Conservation (phyloP, 2,113 vertebrate species). For the Trinectes maculatus region DNA sequence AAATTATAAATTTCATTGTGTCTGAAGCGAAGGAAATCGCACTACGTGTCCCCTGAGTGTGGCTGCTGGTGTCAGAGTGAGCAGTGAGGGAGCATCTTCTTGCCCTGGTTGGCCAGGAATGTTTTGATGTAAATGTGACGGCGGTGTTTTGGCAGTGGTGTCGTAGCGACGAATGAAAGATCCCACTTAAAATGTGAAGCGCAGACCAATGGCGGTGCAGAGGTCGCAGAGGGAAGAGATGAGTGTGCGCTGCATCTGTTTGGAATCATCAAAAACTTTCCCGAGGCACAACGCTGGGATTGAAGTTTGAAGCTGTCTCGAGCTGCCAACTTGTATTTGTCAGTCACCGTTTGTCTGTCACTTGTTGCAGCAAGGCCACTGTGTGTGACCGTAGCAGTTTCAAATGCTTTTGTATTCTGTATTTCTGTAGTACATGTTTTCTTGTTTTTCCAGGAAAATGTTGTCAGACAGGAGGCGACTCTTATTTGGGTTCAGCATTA, state of each 20-base stretch:
- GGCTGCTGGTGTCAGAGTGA: conserved; percentile 30
- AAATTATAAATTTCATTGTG: conserved; percentile 56
- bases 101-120: conserved; percentile 9
- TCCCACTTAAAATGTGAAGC: conserved; percentile 3
- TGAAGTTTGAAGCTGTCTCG: not conserved
- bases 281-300: not conserved
- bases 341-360: not conserved
- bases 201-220: not conserved
- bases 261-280: not conserved
- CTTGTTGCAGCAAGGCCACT: too few species aligned
- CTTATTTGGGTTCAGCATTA: too few species aligned
- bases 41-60: conserved; percentile 17
- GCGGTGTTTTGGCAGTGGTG: not conserved
- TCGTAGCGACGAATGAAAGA: conserved; percentile 19
- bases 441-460: too few species aligned
- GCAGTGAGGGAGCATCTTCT: conserved; percentile 9
- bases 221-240: not conserved
- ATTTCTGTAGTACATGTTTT: too few species aligned
- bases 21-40: conserved; percentile 38
- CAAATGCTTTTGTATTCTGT: too few species aligned
- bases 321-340: not conserved
- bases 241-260: too few species aligned
- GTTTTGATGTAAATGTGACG: conserved; percentile 24
- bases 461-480: too few species aligned
- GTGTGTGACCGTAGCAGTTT: too few species aligned